Evolutionary conservation across 2,888 invertebrate genomes (phyloP).

Genomic region (Amphiduros pacificus): DNA sequence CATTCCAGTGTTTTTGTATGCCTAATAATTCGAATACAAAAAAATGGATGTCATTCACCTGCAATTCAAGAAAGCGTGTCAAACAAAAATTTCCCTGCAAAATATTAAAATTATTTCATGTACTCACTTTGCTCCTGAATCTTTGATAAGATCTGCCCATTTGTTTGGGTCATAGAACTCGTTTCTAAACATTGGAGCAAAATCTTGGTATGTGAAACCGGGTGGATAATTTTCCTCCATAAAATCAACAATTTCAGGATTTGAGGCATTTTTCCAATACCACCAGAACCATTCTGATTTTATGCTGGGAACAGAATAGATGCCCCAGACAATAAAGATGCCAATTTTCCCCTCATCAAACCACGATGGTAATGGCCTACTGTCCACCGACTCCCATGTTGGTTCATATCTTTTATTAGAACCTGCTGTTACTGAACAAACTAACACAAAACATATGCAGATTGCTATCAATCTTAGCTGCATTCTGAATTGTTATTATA

Average conservation of each 20-base stretch:
- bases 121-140: conserved; percentile 77
- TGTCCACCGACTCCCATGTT: conserved; percentile 83
- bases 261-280: conserved; percentile 33
- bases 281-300: conserved; percentile 52
- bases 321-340: conserved; percentile 93
- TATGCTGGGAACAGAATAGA: conserved; percentile 82
- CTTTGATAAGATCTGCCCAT: conserved; percentile 82
- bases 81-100: too few species aligned
- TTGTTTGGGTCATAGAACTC: conserved; percentile 83
- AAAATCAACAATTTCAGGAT: too few species aligned
- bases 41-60: too few species aligned
- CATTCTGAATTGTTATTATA: too few species aligned
- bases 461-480: too few species aligned
- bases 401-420: conserved; percentile 64
- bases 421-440: too few species aligned
- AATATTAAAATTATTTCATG: too few species aligned
- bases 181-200: conserved; percentile 80
- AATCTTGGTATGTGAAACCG: conserved; percentile 87
- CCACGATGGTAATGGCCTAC: conserved; percentile 81
- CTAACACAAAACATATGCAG: too few species aligned
- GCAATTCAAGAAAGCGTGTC: too few species aligned
- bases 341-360: conserved; percentile 88
- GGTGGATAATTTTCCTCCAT: conserved; percentile 84
- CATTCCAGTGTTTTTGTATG: too few species aligned
- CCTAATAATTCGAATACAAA: too few species aligned